These are phyloP conservation scores for Sebastes oblongus DNA, from an alignment of 2,797 vertebrate genomes.

Conservation along the genomic window DNA sequence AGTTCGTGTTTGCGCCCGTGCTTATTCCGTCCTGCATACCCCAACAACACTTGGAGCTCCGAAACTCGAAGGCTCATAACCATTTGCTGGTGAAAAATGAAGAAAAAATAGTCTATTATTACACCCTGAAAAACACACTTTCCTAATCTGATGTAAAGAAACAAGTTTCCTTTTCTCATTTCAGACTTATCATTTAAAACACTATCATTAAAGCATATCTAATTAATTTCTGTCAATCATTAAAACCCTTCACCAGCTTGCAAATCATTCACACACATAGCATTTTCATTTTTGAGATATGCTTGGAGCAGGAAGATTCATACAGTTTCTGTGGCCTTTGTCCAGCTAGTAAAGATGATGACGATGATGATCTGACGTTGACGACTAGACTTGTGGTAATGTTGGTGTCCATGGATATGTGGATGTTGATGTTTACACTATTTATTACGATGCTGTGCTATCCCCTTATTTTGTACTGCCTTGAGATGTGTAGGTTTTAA, in stretches of 20 bases:
- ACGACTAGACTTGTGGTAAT: too few relatives aligned
- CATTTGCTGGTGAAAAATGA: conserved; percentile 91
- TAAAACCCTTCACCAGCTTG: neutral
- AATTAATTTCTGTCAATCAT: neutral
- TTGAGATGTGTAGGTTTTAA: too few relatives aligned
- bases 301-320: neutral
- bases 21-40: conserved; percentile 98
- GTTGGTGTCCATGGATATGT: too few relatives aligned
- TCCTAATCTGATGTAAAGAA: neutral
- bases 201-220: neutral
- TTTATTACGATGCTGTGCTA: too few relatives aligned
- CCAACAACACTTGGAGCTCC: conserved; percentile 98
- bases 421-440: too few relatives aligned
- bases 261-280: neutral
- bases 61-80: conserved; percentile 99
- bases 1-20: conserved; percentile 99
- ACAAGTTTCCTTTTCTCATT: neutral
- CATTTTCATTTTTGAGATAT: neutral
- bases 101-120: conserved; percentile 25
- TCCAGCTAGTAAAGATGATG: neutral
- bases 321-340: neutral
- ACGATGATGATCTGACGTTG: too few relatives aligned
- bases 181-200: neutral
- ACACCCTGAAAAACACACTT: conserved; percentile 12
- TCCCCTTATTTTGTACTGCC: too few relatives aligned